Percentiles rank a stretch among this genome's conserved stretches.
Conservation (phyloP, 2,888 invertebrate genomes). For the Pantelozetes paolii region DNA sequence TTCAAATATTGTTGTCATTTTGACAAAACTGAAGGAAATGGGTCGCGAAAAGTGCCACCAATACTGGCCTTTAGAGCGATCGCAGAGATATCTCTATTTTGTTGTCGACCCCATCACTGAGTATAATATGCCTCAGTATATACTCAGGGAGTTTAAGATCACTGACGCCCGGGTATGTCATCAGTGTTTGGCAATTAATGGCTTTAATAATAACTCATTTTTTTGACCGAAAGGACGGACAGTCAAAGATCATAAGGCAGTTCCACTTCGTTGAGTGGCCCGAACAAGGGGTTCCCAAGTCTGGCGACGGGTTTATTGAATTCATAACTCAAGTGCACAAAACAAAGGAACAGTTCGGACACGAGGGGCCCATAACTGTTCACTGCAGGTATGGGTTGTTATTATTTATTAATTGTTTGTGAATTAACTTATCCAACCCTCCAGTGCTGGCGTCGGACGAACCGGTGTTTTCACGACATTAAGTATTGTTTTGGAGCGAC, state of each 20-base stretch:
- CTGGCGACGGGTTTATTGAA: slow-evolving; percentile 97
- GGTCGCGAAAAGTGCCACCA: slow-evolving; percentile 98
- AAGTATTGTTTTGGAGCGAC: slow-evolving; percentile 94
- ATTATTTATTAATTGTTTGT: not conserved
- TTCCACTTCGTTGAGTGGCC: slow-evolving; percentile 97
- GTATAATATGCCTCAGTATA: slow-evolving; percentile 98
- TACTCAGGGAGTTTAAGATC: slow-evolving; percentile 95
- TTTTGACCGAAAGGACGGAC: slow-evolving; percentile 66
- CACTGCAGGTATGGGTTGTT: slow-evolving; percentile 74
- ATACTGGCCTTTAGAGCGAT: slow-evolving; percentile 93
- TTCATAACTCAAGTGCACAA: slow-evolving; percentile 99
- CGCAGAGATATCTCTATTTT: slow-evolving; percentile 93
- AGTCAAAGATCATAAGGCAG: slow-evolving; percentile 88
- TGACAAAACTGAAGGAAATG: slow-evolving; percentile 96
- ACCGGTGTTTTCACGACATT: slow-evolving; percentile 98
- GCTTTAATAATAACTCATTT: too few relatives aligned
- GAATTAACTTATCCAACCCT: too few relatives aligned
- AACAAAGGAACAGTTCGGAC: slow-evolving; percentile 99
- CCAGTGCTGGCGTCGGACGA: slow-evolving; percentile 93
- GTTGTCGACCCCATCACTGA: slow-evolving; percentile 99
- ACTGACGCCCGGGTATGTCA: slow-evolving; percentile 76
- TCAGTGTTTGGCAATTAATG: too few relatives aligned
- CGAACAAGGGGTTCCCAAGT: slow-evolving; percentile 88
- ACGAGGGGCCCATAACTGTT: slow-evolving; percentile 97
- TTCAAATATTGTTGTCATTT: slow-evolving; percentile 97